Conservation (phyloP, 2,113 vertebrate genomes). For the Etheostoma cragini region DNA sequence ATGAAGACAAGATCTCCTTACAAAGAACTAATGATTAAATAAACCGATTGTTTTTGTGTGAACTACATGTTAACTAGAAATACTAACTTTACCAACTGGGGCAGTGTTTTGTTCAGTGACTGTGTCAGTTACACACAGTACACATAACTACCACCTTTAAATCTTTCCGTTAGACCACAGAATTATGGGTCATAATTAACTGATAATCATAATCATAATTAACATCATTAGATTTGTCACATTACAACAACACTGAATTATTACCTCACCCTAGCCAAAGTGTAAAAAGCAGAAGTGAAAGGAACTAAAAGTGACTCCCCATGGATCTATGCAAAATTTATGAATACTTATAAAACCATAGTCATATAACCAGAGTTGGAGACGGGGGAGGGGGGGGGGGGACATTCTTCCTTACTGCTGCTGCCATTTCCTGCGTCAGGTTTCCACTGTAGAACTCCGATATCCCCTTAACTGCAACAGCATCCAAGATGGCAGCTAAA, state of each 20-base stretch:
- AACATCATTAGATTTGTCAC: conserved; percentile 1
- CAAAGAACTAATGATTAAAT: neutral
- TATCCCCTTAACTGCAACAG: conserved; percentile 85
- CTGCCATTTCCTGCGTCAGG: conserved; percentile 91
- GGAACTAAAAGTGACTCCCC: neutral
- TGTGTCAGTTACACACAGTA: neutral
- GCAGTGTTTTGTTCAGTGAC: neutral
- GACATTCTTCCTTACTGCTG: conserved; percentile 83
- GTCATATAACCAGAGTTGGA: conserved; percentile 8
- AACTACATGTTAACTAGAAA: neutral
- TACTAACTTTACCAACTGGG: neutral
- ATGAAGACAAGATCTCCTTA: neutral
- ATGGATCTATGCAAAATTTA: conserved; percentile 30
- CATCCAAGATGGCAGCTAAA: conserved; percentile 88
- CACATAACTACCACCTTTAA: neutral
- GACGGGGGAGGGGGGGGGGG: neutral
- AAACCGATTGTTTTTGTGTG: neutral
- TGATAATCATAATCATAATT: no score
- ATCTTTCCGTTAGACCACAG: neutral
- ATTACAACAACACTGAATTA: neutral
- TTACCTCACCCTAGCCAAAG: neutral
- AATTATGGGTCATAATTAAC: neutral
- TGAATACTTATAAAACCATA: conserved; percentile 23
- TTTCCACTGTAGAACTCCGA: conserved; percentile 92
- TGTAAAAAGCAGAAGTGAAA: neutral